A percentile compares a stretch with the other conserved stretches of the same genome.
phyloP scores from a whole-genome alignment of 2,888 invertebrate genomes.

The Plebejus anna region DNA sequence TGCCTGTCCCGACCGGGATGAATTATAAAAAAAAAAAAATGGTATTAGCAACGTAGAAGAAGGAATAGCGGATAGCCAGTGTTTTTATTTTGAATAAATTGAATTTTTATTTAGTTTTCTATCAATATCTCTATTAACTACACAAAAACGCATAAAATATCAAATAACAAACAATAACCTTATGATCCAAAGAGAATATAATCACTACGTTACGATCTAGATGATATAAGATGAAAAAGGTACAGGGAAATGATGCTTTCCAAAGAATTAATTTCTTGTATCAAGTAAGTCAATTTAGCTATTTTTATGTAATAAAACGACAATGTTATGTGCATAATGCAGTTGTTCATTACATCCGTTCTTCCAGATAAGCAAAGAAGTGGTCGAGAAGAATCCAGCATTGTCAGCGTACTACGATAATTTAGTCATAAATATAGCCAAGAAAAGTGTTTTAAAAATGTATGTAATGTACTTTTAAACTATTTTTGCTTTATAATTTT shows the following conservation, averaged over 20 bases:
- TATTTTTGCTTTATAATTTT: neutral
- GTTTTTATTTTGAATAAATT: neutral
- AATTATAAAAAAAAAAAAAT: too few species aligned
- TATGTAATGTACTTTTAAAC: conserved; percentile 49
- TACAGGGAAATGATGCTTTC: conserved; percentile 83
- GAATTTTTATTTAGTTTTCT: neutral
- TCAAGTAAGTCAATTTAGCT: conserved; percentile 68
- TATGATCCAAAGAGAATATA: neutral
- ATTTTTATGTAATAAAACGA: neutral
- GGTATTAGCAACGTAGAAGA: too few species aligned
- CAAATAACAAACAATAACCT: neutral
- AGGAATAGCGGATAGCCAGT: too few species aligned
- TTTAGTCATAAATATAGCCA: conserved; percentile 75
- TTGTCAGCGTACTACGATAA: conserved; percentile 79
- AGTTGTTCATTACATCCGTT: conserved; percentile 21
- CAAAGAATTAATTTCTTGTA: conserved; percentile 85
- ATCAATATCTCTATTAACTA: neutral
- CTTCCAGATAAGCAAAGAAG: conserved; percentile 74
- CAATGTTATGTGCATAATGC: neutral
- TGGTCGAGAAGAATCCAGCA: conserved; percentile 58
- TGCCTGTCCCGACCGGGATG: too few species aligned
- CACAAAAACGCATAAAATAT: neutral
- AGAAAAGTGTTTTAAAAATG: conserved; percentile 81
- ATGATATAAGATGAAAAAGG: conserved; percentile 62
- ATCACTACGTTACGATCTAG: neutral